Evolutionary conservation across 1,140 invertebrate genomes (phyloP).

Genomic region (Heliconius himera): DNA sequence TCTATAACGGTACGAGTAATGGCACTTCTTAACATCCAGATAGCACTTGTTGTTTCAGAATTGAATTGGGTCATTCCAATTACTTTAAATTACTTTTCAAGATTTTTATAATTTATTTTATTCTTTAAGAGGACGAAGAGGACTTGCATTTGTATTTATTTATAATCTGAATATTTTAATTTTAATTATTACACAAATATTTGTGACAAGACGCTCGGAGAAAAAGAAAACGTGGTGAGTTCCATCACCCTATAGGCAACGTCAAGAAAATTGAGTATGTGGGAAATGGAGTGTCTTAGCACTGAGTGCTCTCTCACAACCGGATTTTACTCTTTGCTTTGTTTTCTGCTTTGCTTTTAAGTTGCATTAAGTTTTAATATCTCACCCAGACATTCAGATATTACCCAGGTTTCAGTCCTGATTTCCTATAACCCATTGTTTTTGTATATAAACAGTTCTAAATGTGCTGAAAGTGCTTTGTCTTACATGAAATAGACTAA

Average conservation of each 20-base stretch:
- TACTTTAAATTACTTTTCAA: constrained; percentile 6
- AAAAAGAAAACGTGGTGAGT: too few relatives aligned
- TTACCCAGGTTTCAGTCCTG: too few relatives aligned
- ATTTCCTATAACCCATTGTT: background rate
- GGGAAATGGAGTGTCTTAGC: too few relatives aligned
- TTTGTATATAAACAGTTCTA: background rate
- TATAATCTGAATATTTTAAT: background rate
- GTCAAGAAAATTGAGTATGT: too few relatives aligned
- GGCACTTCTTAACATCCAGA: background rate
- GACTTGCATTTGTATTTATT: background rate
- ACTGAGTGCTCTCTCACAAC: too few relatives aligned
- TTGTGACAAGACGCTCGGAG: too few relatives aligned
- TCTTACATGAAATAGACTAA: background rate
- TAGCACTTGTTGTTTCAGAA: background rate
- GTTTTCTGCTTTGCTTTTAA: too few relatives aligned
- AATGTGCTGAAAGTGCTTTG: background rate
- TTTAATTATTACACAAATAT: too few relatives aligned
- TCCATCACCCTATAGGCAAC: too few relatives aligned
- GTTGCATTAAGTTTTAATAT: too few relatives aligned
- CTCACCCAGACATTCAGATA: too few relatives aligned
- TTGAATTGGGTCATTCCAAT: background rate
- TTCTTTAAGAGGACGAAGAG: background rate
- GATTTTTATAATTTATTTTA: constrained; percentile 1
- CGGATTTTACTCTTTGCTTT: too few relatives aligned
- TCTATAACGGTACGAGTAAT: background rate